Evolutionary conservation across 2,113 vertebrate species (phyloP).

Genomic region (Bettongia penicillata): DNA sequence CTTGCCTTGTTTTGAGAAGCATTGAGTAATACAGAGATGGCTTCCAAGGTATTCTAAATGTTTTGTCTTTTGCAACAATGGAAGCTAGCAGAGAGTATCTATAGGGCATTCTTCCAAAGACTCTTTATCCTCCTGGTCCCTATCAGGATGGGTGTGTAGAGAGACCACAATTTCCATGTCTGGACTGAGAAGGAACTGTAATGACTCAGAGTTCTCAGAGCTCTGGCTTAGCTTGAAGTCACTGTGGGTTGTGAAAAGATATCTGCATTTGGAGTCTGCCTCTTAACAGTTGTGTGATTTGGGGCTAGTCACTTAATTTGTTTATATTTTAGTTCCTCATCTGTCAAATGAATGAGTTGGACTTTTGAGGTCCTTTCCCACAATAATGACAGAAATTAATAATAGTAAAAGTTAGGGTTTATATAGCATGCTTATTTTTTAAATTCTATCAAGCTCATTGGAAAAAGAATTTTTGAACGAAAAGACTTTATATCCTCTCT

Average conservation of each 20-base stretch:
- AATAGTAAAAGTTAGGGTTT: background rate
- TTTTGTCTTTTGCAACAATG: constrained; percentile 88
- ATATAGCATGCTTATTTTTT: background rate
- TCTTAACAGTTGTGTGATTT: background rate
- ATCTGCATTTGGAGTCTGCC: background rate
- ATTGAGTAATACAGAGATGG: constrained; percentile 81
- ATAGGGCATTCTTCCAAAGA: constrained; percentile 64
- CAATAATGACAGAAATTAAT: background rate
- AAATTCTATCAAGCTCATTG: background rate
- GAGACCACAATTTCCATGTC: background rate
- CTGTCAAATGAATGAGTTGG: background rate
- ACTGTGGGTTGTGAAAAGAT: background rate
- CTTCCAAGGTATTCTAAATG: constrained; percentile 94
- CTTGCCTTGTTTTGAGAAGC: constrained; percentile 79
- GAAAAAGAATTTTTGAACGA: background rate
- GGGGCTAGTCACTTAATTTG: background rate
- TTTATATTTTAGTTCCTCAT: background rate
- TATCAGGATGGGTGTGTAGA: background rate
- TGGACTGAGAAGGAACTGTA: background rate
- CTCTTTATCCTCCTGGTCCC: constrained; percentile 35
- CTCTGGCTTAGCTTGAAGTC: background rate
- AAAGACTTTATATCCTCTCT: background rate
- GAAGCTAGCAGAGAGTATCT: constrained; percentile 70
- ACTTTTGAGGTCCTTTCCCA: background rate
- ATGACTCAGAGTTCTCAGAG: background rate